Percentiles rank a stretch among this genome's conserved stretches.
Conservation (phyloP, 2,888 invertebrate genomes). For the Eueremaeus valkanovi region DNA sequence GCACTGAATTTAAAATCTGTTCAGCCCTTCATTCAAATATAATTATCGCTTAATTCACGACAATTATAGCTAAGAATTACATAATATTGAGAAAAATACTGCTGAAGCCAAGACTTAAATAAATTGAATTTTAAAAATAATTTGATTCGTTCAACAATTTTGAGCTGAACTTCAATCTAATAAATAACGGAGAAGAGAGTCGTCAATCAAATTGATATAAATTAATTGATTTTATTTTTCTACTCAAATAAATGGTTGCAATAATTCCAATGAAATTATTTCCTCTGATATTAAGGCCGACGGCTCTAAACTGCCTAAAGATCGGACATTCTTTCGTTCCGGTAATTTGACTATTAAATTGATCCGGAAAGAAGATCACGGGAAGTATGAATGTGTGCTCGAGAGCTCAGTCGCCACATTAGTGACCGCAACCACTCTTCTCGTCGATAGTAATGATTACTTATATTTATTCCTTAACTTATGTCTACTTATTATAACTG, state of each 20-base stretch:
- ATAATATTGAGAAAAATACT: too few species aligned
- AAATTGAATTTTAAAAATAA: too few species aligned
- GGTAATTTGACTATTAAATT: conserved; percentile 89
- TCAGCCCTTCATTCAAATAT: not conserved
- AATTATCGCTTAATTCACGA: too few species aligned
- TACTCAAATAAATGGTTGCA: conserved; percentile 17
- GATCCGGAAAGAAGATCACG: conserved; percentile 81
- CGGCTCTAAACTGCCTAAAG: conserved; percentile 46
- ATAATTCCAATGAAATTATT: conserved; percentile 5
- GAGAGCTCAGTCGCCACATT: conserved; percentile 92
- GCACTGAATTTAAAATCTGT: conserved; percentile 1
- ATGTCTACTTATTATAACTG: too few species aligned
- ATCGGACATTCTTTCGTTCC: conserved; percentile 58
- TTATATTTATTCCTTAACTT: not conserved
- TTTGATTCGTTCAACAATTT: too few species aligned
- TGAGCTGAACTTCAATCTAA: not conserved
- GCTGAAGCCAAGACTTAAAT: too few species aligned
- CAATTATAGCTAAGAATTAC: too few species aligned
- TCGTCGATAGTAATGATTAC: conserved; percentile 51
- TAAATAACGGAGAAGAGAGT: not conserved
- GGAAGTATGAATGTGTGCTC: conserved; percentile 91
- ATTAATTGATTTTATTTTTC: too few species aligned
- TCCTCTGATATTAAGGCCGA: conserved; percentile 42
- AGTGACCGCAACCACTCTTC: conserved; percentile 63
- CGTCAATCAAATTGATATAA: too few species aligned